Evolutionary conservation across 2,797 vertebrate genomes (phyloP).

Genomic region (Gallinago nigripennis): DNA sequence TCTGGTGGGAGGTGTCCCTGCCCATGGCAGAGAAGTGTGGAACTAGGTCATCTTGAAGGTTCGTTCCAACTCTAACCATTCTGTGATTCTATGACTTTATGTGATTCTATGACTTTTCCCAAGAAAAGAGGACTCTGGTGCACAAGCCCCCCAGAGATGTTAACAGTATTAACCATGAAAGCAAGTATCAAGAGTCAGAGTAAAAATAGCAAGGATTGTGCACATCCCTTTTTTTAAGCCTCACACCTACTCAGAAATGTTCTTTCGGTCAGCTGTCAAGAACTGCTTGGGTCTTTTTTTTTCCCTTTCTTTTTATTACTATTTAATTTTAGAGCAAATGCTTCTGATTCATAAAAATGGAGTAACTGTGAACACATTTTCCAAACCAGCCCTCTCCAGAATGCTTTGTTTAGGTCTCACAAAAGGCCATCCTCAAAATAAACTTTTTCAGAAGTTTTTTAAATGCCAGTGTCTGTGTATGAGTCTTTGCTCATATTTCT

Average conservation of each 20-base stretch:
- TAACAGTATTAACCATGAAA: background rate
- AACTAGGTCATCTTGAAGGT: background rate
- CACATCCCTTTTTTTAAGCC: background rate
- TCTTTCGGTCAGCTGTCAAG: background rate
- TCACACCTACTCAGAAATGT: conserved; percentile 26
- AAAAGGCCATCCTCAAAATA: conserved; percentile 44
- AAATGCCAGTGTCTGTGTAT: background rate
- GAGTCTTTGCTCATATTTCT: background rate
- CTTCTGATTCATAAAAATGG: conserved; percentile 14
- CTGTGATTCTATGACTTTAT: background rate
- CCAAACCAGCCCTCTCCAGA: background rate
- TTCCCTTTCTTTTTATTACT: background rate
- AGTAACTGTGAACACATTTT: background rate
- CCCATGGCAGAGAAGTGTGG: background rate
- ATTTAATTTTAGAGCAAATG: conserved; percentile 8
- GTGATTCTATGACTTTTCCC: too few species aligned
- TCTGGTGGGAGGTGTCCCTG: background rate
- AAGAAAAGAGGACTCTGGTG: background rate
- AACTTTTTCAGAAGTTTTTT: conserved; percentile 9
- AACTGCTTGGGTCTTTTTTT: background rate
- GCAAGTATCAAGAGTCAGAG: background rate
- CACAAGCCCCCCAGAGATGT: background rate
- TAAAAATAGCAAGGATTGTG: conserved; percentile 17
- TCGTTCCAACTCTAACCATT: background rate
- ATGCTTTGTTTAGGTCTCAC: background rate